phyloP scores from a whole-genome alignment of 2,113 vertebrate genomes.

The Amia ocellicauda region DNA sequence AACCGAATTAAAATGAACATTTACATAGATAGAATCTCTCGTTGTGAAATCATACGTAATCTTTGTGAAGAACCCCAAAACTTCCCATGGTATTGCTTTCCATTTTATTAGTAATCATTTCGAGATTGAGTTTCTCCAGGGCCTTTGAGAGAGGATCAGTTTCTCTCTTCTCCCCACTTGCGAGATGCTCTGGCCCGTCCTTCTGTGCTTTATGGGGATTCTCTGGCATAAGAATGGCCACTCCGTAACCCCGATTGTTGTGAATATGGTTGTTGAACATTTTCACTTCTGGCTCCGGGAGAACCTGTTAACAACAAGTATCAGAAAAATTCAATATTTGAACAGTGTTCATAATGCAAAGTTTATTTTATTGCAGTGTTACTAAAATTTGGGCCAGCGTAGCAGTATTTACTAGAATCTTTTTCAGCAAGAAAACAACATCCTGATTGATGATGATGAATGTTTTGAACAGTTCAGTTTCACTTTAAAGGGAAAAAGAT shows the following conservation, averaged over 20 bases:
- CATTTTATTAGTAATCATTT: slow-evolving; percentile 45
- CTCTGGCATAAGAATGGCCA: slow-evolving; percentile 45
- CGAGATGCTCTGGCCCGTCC: slow-evolving; percentile 35
- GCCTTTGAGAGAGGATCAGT: slow-evolving; percentile 36
- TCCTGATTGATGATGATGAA: too few relatives aligned
- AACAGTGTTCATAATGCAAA: not conserved
- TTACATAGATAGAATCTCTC: too few relatives aligned
- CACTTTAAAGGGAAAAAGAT: too few relatives aligned
- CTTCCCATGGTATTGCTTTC: slow-evolving; percentile 50
- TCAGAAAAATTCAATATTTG: not conserved
- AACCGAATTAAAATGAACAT: too few relatives aligned
- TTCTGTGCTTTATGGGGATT: slow-evolving; percentile 38
- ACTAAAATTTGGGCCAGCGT: too few relatives aligned
- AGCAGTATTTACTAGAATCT: too few relatives aligned
- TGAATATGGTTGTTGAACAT: slow-evolving; percentile 55
- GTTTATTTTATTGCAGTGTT: too few relatives aligned
- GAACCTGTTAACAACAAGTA: slow-evolving; percentile 31
- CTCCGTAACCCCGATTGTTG: slow-evolving; percentile 45
- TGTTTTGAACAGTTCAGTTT: too few relatives aligned
- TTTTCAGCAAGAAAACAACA: too few relatives aligned
- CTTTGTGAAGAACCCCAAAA: slow-evolving; percentile 35
- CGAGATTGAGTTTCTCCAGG: slow-evolving; percentile 47
- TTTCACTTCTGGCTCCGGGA: slow-evolving; percentile 54
- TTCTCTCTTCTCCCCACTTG: slow-evolving; percentile 45
- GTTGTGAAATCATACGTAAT: too few relatives aligned